Percentiles rank a stretch among this genome's conserved stretches.
phyloP scores from a whole-genome alignment of 2,797 vertebrate genomes.

The Manis javanica region DNA sequence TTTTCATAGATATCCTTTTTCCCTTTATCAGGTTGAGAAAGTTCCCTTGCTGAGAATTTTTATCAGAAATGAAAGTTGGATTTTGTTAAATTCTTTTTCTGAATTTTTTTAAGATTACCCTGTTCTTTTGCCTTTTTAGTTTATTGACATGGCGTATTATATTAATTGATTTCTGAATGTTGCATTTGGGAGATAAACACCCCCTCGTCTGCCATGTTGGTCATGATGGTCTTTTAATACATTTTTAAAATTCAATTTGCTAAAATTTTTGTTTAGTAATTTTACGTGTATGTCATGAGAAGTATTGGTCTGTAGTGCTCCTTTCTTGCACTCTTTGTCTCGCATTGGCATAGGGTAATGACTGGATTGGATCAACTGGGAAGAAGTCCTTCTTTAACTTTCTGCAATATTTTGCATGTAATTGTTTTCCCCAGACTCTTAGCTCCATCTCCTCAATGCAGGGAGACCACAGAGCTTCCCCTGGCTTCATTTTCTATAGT shows the following conservation, averaged over 20 bases:
- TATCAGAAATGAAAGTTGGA: background rate
- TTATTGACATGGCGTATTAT: background rate
- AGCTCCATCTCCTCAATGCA: background rate
- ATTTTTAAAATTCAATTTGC: background rate
- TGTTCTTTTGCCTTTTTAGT: background rate
- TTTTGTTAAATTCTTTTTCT: slow-evolving; percentile 34
- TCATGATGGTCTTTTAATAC: background rate
- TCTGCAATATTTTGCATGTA: background rate
- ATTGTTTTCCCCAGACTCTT: background rate
- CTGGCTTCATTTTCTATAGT: background rate
- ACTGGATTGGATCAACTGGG: background rate
- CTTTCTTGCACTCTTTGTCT: background rate
- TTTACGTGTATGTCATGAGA: background rate
- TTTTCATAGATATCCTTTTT: background rate
- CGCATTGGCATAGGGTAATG: background rate
- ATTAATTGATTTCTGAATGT: background rate
- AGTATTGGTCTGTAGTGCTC: background rate
- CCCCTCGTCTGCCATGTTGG: background rate
- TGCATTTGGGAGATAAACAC: background rate
- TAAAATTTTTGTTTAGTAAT: background rate
- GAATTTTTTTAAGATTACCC: background rate
- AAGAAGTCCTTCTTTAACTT: background rate
- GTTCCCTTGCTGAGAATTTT: background rate
- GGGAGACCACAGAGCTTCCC: background rate
- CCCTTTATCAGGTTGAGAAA: background rate